Evolutionary conservation across 2,113 vertebrate genomes (phyloP).

Genomic region (Dolichotis patagonum): DNA sequence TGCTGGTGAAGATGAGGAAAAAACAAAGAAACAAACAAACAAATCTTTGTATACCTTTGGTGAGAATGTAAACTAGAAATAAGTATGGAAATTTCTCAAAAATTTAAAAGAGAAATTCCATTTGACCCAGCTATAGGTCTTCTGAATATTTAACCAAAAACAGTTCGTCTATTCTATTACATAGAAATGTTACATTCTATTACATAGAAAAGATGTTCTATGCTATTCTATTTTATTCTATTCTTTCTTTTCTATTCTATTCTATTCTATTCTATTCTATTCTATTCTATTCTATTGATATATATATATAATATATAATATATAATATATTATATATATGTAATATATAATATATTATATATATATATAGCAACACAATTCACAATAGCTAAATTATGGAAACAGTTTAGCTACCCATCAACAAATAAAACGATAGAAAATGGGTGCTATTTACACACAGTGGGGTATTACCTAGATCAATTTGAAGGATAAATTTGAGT

Average conservation of each 20-base stretch:
- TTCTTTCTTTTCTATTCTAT: no score
- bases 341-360: not conserved
- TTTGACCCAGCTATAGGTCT: not conserved
- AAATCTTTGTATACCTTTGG: not conserved
- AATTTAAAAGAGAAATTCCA: not conserved
- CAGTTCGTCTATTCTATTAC: not conserved
- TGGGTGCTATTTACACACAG: not conserved
- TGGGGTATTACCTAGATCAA: not conserved
- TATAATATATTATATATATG: not conserved
- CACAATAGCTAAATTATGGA: not conserved
- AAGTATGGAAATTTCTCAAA: not conserved
- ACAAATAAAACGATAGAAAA: not conserved
- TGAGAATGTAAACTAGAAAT: not conserved
- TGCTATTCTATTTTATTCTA: no score
- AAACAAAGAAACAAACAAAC: no score
- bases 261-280: no score
- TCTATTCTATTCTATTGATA: no score
- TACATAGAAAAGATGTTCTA: no score
- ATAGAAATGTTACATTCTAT: no score
- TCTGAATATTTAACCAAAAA: not conserved
- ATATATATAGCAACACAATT: not conserved
- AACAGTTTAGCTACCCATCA: no score
- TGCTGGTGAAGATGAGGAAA: not conserved
- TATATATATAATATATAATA: no score
- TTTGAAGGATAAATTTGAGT: not conserved